A percentile compares a stretch with the other conserved stretches of the same genome.
Evolutionary conservation across 2,113 vertebrate species (phyloP).

Genomic region (Tragelaphus buxtoni): DNA sequence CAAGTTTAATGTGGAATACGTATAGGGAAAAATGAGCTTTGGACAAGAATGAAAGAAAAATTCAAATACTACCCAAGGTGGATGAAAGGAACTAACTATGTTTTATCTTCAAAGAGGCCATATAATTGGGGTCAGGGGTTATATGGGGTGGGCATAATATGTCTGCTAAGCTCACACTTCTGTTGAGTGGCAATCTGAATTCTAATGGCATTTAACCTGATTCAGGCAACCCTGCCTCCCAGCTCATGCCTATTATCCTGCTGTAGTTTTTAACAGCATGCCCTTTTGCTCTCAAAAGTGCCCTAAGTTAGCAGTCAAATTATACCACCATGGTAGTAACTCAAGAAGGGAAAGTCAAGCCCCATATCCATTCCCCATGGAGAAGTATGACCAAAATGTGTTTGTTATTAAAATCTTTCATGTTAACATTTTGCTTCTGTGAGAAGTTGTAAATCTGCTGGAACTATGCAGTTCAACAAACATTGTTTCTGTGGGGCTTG

Average conservation of each 20-base stretch:
- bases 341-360: neutral
- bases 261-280: neutral
- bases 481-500: neutral
- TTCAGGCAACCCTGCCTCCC: neutral
- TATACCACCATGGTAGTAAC: neutral
- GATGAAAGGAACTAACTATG: neutral
- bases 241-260: neutral
- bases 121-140: constrained; percentile 6
- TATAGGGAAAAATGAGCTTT: neutral
- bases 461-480: neutral
- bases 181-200: constrained; percentile 14
- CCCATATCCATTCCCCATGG: neutral
- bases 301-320: constrained; percentile 37
- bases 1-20: neutral
- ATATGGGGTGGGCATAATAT: neutral
- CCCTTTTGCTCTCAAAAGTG: neutral
- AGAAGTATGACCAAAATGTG: constrained; percentile 23
- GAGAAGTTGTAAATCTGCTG: constrained; percentile 30
- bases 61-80: constrained; percentile 7
- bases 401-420: constrained; percentile 38
- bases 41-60: constrained; percentile 15
- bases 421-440: constrained; percentile 25
- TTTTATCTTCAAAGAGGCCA: constrained; percentile 27
- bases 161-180: neutral
- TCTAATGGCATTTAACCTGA: neutral